A percentile compares a stretch with the other conserved stretches of the same genome.
Evolutionary conservation across 1,140 invertebrate genomes (phyloP).

Genomic region (Pemphigus obesinymphae): DNA sequence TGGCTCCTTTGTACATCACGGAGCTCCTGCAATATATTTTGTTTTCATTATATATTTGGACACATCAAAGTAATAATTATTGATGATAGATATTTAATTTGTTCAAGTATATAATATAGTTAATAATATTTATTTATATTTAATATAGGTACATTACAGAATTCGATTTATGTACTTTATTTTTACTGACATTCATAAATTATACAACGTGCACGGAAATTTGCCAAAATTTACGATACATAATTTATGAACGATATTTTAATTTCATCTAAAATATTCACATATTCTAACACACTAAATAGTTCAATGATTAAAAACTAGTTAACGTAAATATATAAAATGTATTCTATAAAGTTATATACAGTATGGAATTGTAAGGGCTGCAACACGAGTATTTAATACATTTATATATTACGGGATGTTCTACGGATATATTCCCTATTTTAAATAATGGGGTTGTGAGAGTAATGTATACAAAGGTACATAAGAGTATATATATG

Average conservation of each 20-base stretch:
- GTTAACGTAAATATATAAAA: background rate
- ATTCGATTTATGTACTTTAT: background rate
- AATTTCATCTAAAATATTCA: too few species aligned
- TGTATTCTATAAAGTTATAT: background rate
- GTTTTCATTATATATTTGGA: slow-evolving; percentile 4
- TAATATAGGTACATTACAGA: too few species aligned
- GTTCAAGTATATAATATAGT: background rate
- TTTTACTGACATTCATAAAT: background rate
- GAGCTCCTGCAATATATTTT: slow-evolving; percentile 56
- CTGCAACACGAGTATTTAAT: too few species aligned
- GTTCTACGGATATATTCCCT: too few species aligned
- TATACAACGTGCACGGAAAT: slow-evolving; percentile 4
- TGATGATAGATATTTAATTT: background rate
- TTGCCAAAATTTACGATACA: slow-evolving; percentile 8
- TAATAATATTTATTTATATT: too few species aligned
- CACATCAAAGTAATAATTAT: background rate
- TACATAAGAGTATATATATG: too few species aligned
- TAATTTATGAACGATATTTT: slow-evolving; percentile 16
- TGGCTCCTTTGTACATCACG: slow-evolving; percentile 76
- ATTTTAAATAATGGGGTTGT: too few species aligned
- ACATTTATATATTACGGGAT: too few species aligned
- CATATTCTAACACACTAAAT: background rate
- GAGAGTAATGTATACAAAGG: too few species aligned
- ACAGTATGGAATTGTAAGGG: background rate
- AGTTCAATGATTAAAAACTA: background rate